Conservation (phyloP, 2,797 vertebrate genomes). For the Saxicola maurus region DNA sequence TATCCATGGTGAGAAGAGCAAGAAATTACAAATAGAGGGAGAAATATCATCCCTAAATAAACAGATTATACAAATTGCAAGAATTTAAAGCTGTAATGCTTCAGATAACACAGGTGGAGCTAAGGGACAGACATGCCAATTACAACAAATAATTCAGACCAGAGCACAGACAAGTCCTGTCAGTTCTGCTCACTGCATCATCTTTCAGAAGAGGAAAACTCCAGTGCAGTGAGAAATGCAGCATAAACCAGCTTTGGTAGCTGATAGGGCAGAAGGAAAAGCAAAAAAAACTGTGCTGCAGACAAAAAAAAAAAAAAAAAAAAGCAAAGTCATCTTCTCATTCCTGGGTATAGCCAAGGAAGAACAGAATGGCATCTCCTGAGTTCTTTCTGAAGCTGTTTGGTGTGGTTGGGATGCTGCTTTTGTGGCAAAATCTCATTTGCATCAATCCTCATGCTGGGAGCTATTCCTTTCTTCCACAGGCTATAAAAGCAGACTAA, state of each 20-base stretch:
- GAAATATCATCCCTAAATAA: neutral
- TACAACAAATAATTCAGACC: slow-evolving; percentile 33
- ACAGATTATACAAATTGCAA: neutral
- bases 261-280: neutral
- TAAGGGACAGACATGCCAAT: neutral
- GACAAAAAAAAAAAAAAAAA: neutral
- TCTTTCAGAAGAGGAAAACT: slow-evolving; percentile 6
- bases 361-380: neutral
- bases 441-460: neutral
- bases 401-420: neutral
- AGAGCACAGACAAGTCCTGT: slow-evolving; percentile 5
- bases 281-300: neutral
- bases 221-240: neutral
- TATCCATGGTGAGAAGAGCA: neutral
- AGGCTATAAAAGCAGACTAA: neutral
- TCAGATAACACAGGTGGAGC: neutral
- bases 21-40: neutral
- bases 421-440: neutral
- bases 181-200: slow-evolving; percentile 18
- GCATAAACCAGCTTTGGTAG: neutral
- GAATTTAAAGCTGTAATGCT: neutral
- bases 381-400: neutral
- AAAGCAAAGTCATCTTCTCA: neutral
- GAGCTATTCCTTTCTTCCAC: neutral
- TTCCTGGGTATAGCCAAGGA: neutral